Evolutionary conservation across 2,888 invertebrate species (phyloP).

Genomic region (Eupithecia dodoneata): DNA sequence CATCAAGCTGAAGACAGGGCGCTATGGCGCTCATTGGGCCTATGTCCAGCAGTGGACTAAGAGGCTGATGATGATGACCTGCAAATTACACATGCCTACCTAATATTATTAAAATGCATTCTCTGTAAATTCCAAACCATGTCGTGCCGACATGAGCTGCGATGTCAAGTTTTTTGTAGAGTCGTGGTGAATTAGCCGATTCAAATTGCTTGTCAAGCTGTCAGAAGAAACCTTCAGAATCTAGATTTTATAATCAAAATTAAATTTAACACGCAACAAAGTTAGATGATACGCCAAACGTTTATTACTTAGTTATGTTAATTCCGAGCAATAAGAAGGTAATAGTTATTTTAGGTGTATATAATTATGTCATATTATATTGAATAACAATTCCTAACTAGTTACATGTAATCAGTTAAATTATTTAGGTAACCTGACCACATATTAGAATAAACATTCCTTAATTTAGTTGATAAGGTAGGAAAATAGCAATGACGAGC

Average conservation of each 20-base stretch:
- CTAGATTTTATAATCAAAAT: constrained; percentile 39
- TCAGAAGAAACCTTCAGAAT: constrained; percentile 41
- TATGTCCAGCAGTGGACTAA: too few relatives aligned
- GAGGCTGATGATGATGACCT: too few relatives aligned
- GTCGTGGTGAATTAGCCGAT: constrained; percentile 40
- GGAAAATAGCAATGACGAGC: constrained; percentile 1
- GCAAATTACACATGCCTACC: not conserved
- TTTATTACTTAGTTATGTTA: not conserved
- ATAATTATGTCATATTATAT: not conserved
- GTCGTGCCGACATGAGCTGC: constrained; percentile 29
- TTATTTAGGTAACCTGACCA: not conserved
- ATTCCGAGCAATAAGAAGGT: not conserved
- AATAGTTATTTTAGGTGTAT: not conserved
- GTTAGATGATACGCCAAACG: constrained; percentile 15
- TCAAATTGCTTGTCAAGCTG: constrained; percentile 46
- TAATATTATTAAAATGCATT: constrained; percentile 14
- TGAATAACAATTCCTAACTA: not conserved
- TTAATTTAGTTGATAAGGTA: not conserved
- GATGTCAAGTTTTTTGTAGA: constrained; percentile 33
- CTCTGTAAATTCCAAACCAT: constrained; percentile 27
- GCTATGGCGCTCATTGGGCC: too few relatives aligned
- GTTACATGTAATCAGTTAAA: not conserved
- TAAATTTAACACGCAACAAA: constrained; percentile 34
- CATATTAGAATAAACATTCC: not conserved
- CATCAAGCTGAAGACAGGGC: too few relatives aligned